phyloP scores from a whole-genome alignment of 35 echinoderm and acorn worm genomes.

The Ophiothrix spiculata region DNA sequence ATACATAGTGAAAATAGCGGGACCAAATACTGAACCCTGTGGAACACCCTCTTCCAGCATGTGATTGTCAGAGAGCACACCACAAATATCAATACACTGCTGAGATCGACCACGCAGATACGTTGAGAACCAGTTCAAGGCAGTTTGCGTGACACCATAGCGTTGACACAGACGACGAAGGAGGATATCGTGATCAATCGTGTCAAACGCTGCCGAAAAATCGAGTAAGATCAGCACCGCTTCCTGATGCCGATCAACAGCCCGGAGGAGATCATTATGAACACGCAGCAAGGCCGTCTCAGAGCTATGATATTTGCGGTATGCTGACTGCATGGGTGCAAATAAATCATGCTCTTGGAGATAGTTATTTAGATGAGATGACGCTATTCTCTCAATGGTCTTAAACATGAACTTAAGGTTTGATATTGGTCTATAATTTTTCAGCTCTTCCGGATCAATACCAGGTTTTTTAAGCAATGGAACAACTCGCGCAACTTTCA shows the following conservation, averaged over 20 bases:
- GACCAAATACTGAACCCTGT: constrained; percentile 6
- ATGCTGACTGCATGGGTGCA: constrained; percentile 34
- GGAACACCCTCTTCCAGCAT: constrained; percentile 7
- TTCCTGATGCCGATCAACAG: constrained; percentile 29
- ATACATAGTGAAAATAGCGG: too few relatives aligned
- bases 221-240: constrained; percentile 28
- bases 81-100: constrained; percentile 11
- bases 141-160: constrained; percentile 21
- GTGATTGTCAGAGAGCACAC: neutral
- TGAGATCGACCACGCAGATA: constrained; percentile 29
- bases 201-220: constrained; percentile 46
- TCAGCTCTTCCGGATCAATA: neutral
- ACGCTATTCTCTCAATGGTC: constrained; percentile 16
- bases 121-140: constrained; percentile 35
- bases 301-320: constrained; percentile 39
- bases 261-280: constrained; percentile 30
- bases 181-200: constrained; percentile 23
- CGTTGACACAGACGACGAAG: constrained; percentile 28
- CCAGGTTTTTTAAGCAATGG: neutral
- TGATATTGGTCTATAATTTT: constrained; percentile 33
- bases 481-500: neutral
- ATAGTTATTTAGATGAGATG: constrained; percentile 33
- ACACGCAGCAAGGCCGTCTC: constrained; percentile 47
- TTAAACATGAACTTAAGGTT: constrained; percentile 17
- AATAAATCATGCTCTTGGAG: constrained; percentile 8